Evolutionary conservation across 2,797 vertebrate genomes (phyloP).

Genomic region (Nothura maculosa): DNA sequence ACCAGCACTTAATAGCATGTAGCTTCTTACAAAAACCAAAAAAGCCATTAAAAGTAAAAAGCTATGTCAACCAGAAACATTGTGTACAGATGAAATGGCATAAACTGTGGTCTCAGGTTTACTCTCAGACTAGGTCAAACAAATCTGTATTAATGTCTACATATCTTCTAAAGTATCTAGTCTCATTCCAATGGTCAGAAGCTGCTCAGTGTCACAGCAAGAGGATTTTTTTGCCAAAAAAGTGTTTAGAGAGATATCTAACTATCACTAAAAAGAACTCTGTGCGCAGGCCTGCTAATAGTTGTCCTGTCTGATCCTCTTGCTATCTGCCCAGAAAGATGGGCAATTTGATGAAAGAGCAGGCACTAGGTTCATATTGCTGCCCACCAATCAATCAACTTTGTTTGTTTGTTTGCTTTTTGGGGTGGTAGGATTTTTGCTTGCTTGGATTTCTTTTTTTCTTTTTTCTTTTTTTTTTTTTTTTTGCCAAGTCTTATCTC

Average conservation of each 20-base stretch:
- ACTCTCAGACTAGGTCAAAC: not conserved
- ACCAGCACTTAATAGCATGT: not conserved
- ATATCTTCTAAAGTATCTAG: not conserved
- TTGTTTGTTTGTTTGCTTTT: not conserved
- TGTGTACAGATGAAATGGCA: not conserved
- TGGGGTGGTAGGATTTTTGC: no score
- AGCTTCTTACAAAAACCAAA: not conserved
- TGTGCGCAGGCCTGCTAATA: not conserved
- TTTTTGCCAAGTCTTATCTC: not conserved
- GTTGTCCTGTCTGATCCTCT: not conserved
- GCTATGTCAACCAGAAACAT: not conserved
- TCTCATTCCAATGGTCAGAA: not conserved
- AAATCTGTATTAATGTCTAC: accelerated
- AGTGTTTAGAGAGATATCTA: not conserved
- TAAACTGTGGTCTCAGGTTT: not conserved
- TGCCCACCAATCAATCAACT: accelerated
- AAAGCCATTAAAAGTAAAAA: not conserved
- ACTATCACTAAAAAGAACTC: not conserved
- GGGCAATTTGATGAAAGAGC: not conserved
- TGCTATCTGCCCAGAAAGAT: not conserved
- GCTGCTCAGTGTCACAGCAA: not conserved
- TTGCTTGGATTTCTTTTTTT: not conserved
- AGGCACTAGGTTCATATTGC: not conserved
- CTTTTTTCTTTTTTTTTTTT: not conserved
- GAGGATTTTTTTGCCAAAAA: not conserved